Percentiles rank a stretch among this genome's conserved stretches.
These are phyloP conservation scores for Marmota flaviventris DNA, from an alignment of 2,113 vertebrate species.

Conservation along the genomic window DNA sequence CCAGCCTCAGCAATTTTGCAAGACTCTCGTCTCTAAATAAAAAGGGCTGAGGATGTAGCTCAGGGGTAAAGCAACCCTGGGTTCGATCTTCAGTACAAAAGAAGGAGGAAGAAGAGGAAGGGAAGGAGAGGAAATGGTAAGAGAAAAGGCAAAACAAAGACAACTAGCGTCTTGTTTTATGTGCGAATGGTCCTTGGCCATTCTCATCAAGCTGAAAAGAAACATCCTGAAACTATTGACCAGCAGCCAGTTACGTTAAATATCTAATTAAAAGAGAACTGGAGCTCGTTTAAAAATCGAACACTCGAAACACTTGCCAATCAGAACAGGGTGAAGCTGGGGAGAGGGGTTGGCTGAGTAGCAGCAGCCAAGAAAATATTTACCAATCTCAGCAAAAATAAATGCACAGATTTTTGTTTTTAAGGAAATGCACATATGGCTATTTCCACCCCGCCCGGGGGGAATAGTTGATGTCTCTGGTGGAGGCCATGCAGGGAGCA, in stretches of 20 bases:
- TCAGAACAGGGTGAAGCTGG: background rate
- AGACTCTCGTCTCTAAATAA: too few species aligned
- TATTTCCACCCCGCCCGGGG: background rate
- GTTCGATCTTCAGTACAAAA: too few species aligned
- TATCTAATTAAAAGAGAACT: conserved; percentile 31
- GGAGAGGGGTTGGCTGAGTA: background rate
- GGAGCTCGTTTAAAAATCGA: background rate
- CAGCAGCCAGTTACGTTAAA: conserved; percentile 49
- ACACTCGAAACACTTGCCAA: background rate
- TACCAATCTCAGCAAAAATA: conserved; percentile 32
- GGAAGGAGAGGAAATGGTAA: background rate
- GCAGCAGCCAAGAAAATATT: conserved; percentile 5
- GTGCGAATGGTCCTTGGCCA: background rate
- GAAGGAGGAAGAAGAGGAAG: too few species aligned
- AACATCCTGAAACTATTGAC: background rate
- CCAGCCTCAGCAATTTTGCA: too few species aligned
- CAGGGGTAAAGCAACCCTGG: too few species aligned
- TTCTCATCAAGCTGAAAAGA: conserved; percentile 41
- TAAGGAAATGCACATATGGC: background rate
- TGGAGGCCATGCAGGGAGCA: background rate
- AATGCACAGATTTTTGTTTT: background rate
- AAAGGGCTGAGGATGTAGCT: too few species aligned
- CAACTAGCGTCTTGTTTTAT: background rate
- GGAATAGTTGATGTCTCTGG: background rate
- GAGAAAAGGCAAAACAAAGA: background rate